phyloP scores from a whole-genome alignment of 2,797 vertebrate species.

The Anas bernieri region DNA sequence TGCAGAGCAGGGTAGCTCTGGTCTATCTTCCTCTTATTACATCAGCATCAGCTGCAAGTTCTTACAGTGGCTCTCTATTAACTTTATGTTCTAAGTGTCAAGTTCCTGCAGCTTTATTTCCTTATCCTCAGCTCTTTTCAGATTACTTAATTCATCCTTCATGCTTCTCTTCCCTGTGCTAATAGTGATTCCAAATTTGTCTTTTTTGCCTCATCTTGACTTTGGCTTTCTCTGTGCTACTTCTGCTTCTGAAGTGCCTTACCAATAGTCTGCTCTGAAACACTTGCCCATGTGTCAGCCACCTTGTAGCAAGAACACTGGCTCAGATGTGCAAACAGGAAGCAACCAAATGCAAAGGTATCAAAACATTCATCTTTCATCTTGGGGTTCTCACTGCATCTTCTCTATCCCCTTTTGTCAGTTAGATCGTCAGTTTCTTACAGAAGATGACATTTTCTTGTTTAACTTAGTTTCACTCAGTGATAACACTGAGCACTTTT shows the following conservation, averaged over 20 bases:
- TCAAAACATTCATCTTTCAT: constrained; percentile 34
- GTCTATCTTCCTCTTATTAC: background rate
- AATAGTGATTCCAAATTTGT: background rate
- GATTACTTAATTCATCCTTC: background rate
- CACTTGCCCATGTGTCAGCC: background rate
- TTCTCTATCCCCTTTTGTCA: constrained; percentile 13
- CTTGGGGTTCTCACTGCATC: background rate
- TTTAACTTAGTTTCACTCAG: background rate
- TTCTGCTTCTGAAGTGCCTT: background rate
- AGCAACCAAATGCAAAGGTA: background rate
- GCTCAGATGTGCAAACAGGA: constrained; percentile 6
- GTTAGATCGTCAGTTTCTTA: constrained; percentile 18
- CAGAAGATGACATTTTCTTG: constrained; percentile 15
- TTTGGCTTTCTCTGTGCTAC: background rate
- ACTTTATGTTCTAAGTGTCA: background rate
- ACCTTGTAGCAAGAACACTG: background rate
- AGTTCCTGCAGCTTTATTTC: background rate
- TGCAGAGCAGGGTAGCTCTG: background rate
- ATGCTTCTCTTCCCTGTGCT: background rate
- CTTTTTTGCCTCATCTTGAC: background rate
- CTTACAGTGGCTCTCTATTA: background rate
- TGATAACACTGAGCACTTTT: background rate
- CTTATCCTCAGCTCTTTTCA: background rate
- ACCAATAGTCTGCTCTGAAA: background rate
- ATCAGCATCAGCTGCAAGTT: background rate